phyloP scores from a whole-genome alignment of 1,140 invertebrate species.

The Micrasema longulum region DNA sequence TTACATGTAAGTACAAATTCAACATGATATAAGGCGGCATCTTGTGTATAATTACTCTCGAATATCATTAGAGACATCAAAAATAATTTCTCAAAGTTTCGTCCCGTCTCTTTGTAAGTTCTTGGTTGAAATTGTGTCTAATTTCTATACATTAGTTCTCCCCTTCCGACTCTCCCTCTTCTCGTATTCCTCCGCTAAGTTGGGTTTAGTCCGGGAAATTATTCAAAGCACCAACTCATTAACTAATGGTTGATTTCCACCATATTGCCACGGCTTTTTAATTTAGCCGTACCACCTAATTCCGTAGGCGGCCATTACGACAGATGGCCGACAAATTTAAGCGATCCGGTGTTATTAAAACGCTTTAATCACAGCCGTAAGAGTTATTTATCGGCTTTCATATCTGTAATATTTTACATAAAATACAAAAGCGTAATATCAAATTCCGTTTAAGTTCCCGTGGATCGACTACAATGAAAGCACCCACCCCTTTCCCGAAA shows the following conservation, averaged over 20 bases:
- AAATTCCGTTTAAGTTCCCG: no score
- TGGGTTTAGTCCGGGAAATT: neutral
- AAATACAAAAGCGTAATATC: no score
- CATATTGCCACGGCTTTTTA: conserved; percentile 31
- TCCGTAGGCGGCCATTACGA: conserved; percentile 15
- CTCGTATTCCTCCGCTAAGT: conserved; percentile 3
- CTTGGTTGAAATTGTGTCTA: conserved; percentile 13
- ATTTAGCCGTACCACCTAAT: conserved; percentile 33
- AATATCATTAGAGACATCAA: conserved; percentile 3
- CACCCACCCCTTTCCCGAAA: no score
- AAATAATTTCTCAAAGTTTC: conserved; percentile 13
- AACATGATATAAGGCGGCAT: neutral
- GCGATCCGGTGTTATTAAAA: conserved; percentile 16
- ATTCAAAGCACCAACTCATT: conserved; percentile 24
- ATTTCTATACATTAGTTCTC: conserved; percentile 26
- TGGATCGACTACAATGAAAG: no score
- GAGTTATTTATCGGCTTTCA: neutral
- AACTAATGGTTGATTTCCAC: conserved; percentile 27
- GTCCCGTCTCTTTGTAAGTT: neutral
- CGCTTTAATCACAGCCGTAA: conserved; percentile 17
- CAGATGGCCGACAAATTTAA: conserved; percentile 28
- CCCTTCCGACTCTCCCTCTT: neutral
- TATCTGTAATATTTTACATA: neutral
- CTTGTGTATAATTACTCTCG: neutral
- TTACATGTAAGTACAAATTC: neutral